Conservation (phyloP, 2,113 vertebrate genomes). For the Cettia cetti region DNA sequence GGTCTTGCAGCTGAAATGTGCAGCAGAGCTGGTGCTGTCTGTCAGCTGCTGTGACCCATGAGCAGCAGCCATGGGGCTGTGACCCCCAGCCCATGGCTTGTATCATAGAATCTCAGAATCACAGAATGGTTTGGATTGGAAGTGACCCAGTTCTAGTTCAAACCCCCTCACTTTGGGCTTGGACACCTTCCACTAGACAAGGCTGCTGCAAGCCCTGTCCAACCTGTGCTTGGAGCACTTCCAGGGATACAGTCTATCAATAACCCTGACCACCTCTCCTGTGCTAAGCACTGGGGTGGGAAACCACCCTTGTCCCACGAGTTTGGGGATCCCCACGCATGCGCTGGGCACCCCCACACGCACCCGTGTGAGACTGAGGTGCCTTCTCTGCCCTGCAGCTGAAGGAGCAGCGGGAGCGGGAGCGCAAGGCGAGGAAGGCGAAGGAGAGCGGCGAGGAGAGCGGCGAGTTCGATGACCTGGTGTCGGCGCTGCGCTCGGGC, state of each 20-base stretch:
- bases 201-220: background rate
- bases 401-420: constrained; percentile 93
- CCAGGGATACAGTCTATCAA: background rate
- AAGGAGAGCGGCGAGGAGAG: constrained; percentile 95
- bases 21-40: background rate
- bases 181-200: background rate
- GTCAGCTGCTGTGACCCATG: background rate
- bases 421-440: constrained; percentile 89
- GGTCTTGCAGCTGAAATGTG: background rate
- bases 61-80: background rate
- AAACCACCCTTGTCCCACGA: background rate
- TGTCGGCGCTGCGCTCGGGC: constrained; percentile 92
- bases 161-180: background rate
- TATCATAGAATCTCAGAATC: background rate
- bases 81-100: background rate
- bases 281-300: background rate
- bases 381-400: constrained; percentile 71
- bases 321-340: fast-evolving
- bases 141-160: background rate
- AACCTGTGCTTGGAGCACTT: background rate
- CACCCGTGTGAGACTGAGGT: background rate
- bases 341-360: background rate
- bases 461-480: constrained; percentile 95
- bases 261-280: background rate
- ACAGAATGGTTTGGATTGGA: background rate